Conservation (phyloP, 2,888 invertebrate species). For the Dasypogon diadema region DNA sequence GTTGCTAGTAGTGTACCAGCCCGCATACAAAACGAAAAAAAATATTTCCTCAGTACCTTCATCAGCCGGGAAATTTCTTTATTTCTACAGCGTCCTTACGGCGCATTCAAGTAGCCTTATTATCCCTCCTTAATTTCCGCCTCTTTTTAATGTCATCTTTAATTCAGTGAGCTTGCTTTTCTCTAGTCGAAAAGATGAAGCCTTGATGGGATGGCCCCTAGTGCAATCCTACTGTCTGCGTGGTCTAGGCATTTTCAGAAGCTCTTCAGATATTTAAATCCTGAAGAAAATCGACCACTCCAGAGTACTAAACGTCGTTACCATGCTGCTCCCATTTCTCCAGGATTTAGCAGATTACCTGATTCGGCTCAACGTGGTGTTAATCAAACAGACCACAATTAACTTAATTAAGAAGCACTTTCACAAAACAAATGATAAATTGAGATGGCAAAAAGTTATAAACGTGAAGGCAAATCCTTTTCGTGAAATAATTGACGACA, state of each 20-base stretch:
- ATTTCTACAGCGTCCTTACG: not conserved
- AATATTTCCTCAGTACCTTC: not conserved
- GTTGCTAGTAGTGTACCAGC: not conserved
- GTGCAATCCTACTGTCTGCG: conserved; percentile 5
- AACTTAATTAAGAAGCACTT: conserved; percentile 47
- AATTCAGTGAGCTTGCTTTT: conserved; percentile 29
- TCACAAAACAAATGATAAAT: conserved; percentile 43
- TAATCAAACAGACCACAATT: conserved; percentile 41
- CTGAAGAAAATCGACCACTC: not conserved
- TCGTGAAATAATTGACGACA: no score
- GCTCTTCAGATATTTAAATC: conserved; percentile 29
- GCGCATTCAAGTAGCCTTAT: conserved; percentile 18
- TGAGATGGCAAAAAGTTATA: conserved; percentile 1
- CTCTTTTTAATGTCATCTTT: conserved; percentile 40
- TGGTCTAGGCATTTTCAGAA: not conserved
- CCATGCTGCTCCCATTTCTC: not conserved
- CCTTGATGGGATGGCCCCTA: not conserved
- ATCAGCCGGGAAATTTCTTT: not conserved
- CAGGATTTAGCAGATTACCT: conserved; percentile 7
- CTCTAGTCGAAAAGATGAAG: not conserved
- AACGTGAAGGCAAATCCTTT: no score
- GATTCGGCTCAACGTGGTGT: not conserved
- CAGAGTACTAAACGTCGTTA: conserved; percentile 7
- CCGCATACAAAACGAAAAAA: not conserved
- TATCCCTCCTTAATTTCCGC: conserved; percentile 39